phyloP scores from a whole-genome alignment of 2,888 invertebrate species.

The Nemoura dubitans region DNA sequence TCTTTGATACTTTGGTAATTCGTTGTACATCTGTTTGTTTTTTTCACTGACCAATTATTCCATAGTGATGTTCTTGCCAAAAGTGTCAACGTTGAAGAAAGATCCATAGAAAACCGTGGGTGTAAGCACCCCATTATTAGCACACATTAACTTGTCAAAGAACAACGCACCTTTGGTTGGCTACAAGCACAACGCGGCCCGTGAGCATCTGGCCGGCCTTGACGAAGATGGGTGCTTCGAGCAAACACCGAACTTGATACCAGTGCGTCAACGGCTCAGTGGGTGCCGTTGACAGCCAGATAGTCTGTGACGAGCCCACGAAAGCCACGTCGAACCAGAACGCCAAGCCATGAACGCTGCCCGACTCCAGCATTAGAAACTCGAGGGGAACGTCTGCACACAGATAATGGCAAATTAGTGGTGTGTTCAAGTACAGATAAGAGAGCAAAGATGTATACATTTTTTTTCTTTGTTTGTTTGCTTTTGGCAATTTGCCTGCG shows the following conservation, averaged over 20 bases:
- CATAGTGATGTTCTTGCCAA: too few species aligned
- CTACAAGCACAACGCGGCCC: conserved; percentile 86
- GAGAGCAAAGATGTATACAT: too few species aligned
- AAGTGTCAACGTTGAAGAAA: too few species aligned
- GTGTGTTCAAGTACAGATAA: conserved; percentile 18
- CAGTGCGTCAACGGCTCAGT: conserved; percentile 98
- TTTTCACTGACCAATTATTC: too few species aligned
- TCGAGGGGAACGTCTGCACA: conserved; percentile 86
- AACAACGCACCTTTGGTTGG: conserved; percentile 81
- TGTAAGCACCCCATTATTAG: too few species aligned
- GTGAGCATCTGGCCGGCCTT: conserved; percentile 92
- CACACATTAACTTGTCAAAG: too few species aligned
- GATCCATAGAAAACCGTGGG: too few species aligned
- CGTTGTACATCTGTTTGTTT: too few species aligned
- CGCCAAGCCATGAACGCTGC: conserved; percentile 95
- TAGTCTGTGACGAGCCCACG: conserved; percentile 85
- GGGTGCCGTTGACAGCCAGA: conserved; percentile 97
- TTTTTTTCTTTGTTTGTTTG: too few species aligned
- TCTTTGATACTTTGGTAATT: too few species aligned
- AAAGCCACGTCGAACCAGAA: conserved; percentile 99
- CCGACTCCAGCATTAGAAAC: conserved; percentile 91
- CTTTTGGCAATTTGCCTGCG: too few species aligned
- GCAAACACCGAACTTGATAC: conserved; percentile 97
- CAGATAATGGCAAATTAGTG: too few species aligned
- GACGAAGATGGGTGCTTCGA: conserved; percentile 93